Percentiles rank a stretch among this genome's conserved stretches.
phyloP scores from a whole-genome alignment of 2,888 invertebrate genomes.

The Eumacrocentrus americanus region DNA sequence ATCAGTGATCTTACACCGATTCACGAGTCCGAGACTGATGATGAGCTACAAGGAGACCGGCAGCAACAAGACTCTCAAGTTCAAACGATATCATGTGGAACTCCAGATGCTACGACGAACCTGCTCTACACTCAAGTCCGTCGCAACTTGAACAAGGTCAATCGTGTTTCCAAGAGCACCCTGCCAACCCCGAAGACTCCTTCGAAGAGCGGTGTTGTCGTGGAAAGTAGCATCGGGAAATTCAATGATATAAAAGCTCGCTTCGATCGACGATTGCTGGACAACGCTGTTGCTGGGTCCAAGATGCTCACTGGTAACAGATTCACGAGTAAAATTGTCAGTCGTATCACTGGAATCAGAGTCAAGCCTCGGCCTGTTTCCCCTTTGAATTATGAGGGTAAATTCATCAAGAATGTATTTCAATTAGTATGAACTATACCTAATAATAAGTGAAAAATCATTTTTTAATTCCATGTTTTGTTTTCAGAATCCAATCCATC shows the following conservation, averaged over 20 bases:
- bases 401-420: not conserved
- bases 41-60: not conserved
- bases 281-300: no score
- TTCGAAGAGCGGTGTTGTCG: conserved; percentile 32
- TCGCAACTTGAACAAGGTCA: conserved; percentile 33
- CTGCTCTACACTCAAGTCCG: conserved; percentile 31
- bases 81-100: not conserved
- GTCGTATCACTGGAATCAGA: not conserved
- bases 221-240: conserved; percentile 31
- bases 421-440: no score
- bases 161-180: conserved; percentile 36
- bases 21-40: not conserved
- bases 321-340: not conserved
- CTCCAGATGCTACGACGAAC: not conserved
- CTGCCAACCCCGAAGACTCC: conserved; percentile 31
- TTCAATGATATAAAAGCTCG: conserved; percentile 35
- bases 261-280: conserved; percentile 30
- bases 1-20: conserved; percentile 8
- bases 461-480: not conserved
- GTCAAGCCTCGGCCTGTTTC: not conserved
- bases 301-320: no score
- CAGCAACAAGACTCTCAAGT: not conserved
- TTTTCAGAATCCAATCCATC: not conserved
- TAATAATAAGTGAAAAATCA: no score
- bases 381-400: not conserved